A percentile compares a stretch with the other conserved stretches of the same genome.
These are phyloP conservation scores for Helicolenus hilgendorfi DNA, from an alignment of 2,797 vertebrate genomes.

Conservation along the genomic window DNA sequence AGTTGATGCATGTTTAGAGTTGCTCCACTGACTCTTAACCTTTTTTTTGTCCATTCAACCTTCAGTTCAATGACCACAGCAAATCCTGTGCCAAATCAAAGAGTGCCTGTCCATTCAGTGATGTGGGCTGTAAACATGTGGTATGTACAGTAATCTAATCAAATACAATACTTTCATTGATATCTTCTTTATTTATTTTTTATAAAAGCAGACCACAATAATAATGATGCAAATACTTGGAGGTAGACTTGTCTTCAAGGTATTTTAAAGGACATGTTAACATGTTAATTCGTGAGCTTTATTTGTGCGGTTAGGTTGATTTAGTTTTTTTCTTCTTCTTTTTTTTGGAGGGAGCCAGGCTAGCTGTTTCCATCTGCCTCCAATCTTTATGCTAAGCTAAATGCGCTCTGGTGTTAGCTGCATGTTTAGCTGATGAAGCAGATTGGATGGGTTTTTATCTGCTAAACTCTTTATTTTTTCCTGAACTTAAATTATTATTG, in stretches of 20 bases:
- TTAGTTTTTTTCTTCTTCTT: accelerated
- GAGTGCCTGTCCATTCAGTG: conserved; percentile 92
- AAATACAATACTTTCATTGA: not conserved
- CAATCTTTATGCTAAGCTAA: not conserved
- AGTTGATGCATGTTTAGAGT: not conserved
- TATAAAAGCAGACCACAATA: not conserved
- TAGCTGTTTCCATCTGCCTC: not conserved
- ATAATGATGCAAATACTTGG: not conserved
- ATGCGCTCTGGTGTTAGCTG: not conserved
- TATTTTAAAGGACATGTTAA: not conserved
- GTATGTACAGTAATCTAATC: conserved; percentile 71
- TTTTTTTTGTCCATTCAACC: not conserved
- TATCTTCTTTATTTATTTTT: not conserved
- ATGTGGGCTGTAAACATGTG: conserved; percentile 92
- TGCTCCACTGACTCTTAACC: not conserved
- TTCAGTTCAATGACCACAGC: conserved; percentile 94
- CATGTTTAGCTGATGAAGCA: not conserved
- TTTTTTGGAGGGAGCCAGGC: not conserved
- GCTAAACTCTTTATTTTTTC: not conserved
- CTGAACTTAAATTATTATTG: not conserved
- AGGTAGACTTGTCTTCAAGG: not conserved
- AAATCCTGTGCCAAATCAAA: conserved; percentile 92
- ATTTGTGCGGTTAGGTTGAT: not conserved
- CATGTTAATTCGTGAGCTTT: not conserved
- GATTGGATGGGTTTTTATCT: not conserved